Conservation (phyloP, 2,113 vertebrate genomes). For the Bambusicola thoracicus region DNA sequence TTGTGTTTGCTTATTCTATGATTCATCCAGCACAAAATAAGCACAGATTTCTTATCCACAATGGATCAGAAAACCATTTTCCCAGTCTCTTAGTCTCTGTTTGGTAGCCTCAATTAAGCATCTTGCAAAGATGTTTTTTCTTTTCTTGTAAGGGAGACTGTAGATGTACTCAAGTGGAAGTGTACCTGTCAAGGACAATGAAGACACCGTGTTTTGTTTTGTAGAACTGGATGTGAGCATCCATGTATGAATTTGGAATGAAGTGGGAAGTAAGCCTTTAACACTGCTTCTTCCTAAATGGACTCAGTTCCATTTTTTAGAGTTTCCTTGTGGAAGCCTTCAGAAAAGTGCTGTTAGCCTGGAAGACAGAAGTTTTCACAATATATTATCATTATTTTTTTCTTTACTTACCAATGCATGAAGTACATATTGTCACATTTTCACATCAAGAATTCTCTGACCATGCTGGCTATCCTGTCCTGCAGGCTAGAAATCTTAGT, state of each 20-base stretch:
- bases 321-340: not conserved
- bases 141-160: not conserved
- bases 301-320: not conserved
- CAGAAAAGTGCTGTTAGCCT: not conserved
- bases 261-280: not conserved
- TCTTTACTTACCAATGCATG: not conserved
- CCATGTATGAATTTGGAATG: not conserved
- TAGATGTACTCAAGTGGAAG: not conserved
- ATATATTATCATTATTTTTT: not conserved
- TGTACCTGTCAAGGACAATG: not conserved
- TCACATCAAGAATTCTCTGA: not conserved
- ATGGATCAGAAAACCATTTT: not conserved
- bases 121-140: not conserved
- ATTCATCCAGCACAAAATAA: not conserved
- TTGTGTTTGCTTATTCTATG: slow-evolving; percentile 25
- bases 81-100: not conserved
- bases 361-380: not conserved
- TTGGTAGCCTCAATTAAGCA: not conserved
- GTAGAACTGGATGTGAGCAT: rapidly evolving
- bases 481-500: not conserved
- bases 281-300: not conserved
- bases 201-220: not conserved
- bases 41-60: not conserved
- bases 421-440: not conserved
- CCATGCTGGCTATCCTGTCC: not conserved